A percentile compares a stretch with the other conserved stretches of the same genome.
These are phyloP conservation scores for Lepidocyrtoides sp. DNA, from an alignment of 2,888 invertebrate genomes.

Conservation along the genomic window DNA sequence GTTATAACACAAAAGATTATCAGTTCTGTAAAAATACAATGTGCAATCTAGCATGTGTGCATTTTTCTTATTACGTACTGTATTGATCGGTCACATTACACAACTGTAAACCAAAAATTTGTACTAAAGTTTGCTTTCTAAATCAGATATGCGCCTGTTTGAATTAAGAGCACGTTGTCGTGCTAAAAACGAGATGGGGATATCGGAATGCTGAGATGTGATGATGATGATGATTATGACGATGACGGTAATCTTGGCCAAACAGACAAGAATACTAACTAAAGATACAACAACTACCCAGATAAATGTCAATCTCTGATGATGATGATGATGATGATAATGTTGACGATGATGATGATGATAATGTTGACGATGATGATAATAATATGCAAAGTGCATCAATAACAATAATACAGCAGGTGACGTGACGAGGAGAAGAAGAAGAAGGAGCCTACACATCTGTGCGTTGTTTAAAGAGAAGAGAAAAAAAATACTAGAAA, in stretches of 20 bases:
- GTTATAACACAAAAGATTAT: not conserved
- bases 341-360: too few relatives aligned
- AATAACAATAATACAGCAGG: conserved; percentile 41
- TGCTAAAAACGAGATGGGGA: conserved; percentile 14
- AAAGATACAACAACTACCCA: not conserved
- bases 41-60: not conserved
- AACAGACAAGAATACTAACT: conserved; percentile 30
- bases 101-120: conserved; percentile 13
- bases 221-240: not conserved
- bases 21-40: not conserved
- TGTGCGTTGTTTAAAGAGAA: not conserved
- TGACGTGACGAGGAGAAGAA: conserved; percentile 35
- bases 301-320: not conserved
- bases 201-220: conserved; percentile 5
- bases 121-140: conserved; percentile 45
- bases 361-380: too few relatives aligned
- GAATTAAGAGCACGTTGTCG: not conserved
- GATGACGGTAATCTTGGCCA: not conserved
- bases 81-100: not conserved
- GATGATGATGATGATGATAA: too few relatives aligned
- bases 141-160: conserved; percentile 18
- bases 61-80: not conserved
- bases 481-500: conserved; percentile 17
- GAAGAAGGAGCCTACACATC: too few relatives aligned
- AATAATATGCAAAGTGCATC: conserved; percentile 4